Conservation (phyloP, 2,888 invertebrate genomes). For the Lottia gigantea region DNA sequence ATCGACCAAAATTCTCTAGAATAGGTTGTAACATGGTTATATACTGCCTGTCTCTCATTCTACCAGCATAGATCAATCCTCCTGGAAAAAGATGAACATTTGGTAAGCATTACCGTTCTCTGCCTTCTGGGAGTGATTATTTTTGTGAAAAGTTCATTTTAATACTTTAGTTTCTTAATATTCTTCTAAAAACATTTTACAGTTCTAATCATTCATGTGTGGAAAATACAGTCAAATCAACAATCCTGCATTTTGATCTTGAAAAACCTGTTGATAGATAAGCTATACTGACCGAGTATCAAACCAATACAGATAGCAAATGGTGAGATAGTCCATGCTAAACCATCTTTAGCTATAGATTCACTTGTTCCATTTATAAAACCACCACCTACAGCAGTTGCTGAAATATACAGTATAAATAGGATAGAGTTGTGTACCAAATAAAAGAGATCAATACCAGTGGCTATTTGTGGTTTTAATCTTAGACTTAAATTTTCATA, state of each 20-base stretch:
- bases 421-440: no score
- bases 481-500: no score
- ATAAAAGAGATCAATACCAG: no score
- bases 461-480: no score
- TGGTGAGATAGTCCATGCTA: constrained; percentile 61
- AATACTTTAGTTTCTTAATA: no score
- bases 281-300: constrained; percentile 38
- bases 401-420: constrained; percentile 33
- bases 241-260: no score
- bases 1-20: constrained; percentile 35
- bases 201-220: no score
- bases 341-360: constrained; percentile 41
- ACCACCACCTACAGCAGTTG: constrained; percentile 61
- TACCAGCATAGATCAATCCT: constrained; percentile 37
- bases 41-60: constrained; percentile 39
- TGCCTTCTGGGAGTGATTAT: no score
- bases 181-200: no score
- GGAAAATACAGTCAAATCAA: no score
- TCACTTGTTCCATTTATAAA: constrained; percentile 63
- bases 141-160: no score
- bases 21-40: constrained; percentile 45
- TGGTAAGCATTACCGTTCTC: neutral
- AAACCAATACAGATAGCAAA: constrained; percentile 57
- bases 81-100: constrained; percentile 26
- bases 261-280: no score